phyloP scores from a whole-genome alignment of 2,797 vertebrate genomes.

The Acanthopagrus latus region DNA sequence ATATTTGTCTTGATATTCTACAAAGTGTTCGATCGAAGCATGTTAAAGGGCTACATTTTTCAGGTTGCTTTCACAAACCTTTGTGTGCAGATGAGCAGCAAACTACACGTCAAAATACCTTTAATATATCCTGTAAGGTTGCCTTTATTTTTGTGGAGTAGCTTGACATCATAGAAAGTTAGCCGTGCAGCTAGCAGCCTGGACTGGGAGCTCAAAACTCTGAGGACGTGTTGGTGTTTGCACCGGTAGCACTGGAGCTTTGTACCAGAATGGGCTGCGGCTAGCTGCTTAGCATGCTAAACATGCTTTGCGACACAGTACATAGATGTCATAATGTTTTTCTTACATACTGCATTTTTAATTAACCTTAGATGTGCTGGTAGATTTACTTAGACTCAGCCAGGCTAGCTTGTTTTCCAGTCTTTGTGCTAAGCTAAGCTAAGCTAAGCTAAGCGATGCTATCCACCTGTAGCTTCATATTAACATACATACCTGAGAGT shows the following conservation, averaged over 20 bases:
- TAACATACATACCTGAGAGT: not conserved
- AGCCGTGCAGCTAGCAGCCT: too few relatives aligned
- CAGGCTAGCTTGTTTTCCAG: not conserved
- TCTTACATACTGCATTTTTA: too few relatives aligned
- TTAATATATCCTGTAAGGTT: not conserved
- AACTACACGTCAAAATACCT: not conserved
- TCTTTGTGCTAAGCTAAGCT: conserved; percentile 15
- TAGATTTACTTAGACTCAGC: too few relatives aligned
- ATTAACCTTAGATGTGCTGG: not conserved
- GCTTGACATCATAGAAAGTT: not conserved
- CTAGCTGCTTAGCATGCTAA: too few relatives aligned
- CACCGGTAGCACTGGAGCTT: too few relatives aligned
- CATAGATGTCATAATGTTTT: too few relatives aligned
- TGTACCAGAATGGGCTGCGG: too few relatives aligned
- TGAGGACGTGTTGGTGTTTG: too few relatives aligned
- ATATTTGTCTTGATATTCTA: not conserved
- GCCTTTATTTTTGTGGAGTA: not conserved
- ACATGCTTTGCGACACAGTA: too few relatives aligned
- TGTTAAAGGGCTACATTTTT: not conserved
- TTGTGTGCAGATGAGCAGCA: not conserved
- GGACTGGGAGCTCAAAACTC: too few relatives aligned
- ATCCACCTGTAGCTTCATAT: not conserved
- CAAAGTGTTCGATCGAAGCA: not conserved
- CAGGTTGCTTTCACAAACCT: not conserved
- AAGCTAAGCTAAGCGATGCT: conserved; percentile 16